Conservation (phyloP, 2,797 vertebrate species). For the Hoplostethus atlanticus region DNA sequence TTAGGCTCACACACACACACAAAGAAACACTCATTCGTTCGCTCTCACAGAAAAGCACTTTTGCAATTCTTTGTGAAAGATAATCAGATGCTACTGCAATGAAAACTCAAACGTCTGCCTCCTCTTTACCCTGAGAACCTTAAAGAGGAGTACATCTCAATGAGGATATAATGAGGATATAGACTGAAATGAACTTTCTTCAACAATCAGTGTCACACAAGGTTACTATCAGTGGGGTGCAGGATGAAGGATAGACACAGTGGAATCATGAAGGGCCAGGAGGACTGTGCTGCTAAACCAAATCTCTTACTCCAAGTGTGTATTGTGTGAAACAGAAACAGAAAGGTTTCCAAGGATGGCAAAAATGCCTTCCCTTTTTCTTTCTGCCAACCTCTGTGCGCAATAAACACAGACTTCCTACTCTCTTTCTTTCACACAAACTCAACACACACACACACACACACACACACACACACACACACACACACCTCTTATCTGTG, state of each 20-base stretch:
- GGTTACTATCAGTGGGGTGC: slow-evolving; percentile 1
- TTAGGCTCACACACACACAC: neutral
- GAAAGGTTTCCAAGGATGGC: neutral
- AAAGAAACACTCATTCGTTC: neutral
- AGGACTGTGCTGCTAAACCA: too few relatives aligned
- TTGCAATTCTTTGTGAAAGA: neutral
- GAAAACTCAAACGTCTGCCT: neutral
- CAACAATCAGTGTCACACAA: neutral
- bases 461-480: neutral
- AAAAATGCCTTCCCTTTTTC: neutral
- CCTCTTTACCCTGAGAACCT: neutral
- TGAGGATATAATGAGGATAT: neutral
- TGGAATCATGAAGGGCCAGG: too few relatives aligned
- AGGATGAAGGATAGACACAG: neutral
- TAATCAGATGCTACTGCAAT: neutral
- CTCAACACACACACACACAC: too few relatives aligned
- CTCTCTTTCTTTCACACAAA: neutral
- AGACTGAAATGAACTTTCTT: slow-evolving; percentile 3
- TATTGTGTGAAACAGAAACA: neutral
- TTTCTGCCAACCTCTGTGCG: too few relatives aligned
- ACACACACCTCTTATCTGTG: slow-evolving; percentile 14
- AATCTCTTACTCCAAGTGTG: too few relatives aligned
- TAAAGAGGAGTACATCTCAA: slow-evolving; percentile 7
- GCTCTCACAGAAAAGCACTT: neutral
- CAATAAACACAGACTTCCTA: too few relatives aligned